Percentiles rank a stretch among this genome's conserved stretches.
phyloP scores from a whole-genome alignment of 2,113 vertebrate species.

The Corythaixoides concolor region DNA sequence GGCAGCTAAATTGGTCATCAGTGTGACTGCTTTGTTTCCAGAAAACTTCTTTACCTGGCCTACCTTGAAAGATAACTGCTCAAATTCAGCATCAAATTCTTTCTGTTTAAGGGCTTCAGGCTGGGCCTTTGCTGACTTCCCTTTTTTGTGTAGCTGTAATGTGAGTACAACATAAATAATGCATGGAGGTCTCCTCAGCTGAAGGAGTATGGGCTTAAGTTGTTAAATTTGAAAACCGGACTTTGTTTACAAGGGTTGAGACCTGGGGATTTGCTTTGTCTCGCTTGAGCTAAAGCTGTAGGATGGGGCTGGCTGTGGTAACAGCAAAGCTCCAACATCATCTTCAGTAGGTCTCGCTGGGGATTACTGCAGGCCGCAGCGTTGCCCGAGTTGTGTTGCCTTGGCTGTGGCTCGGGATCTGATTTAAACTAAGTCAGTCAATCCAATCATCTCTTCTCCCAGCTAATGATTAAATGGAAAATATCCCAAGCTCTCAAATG shows the following conservation, averaged over 20 bases:
- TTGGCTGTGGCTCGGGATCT: neutral
- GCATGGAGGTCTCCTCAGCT: neutral
- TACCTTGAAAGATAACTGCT: neutral
- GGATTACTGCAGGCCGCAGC: neutral
- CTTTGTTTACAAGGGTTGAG: neutral
- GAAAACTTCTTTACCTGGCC: neutral
- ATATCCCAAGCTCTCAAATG: slow-evolving; percentile 3
- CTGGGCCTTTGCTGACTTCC: neutral
- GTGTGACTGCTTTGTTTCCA: neutral
- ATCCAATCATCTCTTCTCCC: neutral
- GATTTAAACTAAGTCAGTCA: neutral
- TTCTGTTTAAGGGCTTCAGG: neutral
- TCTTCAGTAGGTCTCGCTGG: neutral
- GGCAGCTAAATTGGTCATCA: neutral
- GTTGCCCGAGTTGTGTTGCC: neutral
- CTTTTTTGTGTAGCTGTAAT: slow-evolving; percentile 19
- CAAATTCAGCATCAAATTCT: neutral
- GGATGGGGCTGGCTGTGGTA: neutral
- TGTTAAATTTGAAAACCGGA: neutral
- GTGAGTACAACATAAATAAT: neutral
- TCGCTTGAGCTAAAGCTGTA: neutral
- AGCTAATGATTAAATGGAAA: slow-evolving; percentile 17
- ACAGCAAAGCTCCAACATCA: neutral
- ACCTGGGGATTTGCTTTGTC: neutral
- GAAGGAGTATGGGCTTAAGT: neutral